phyloP scores from a whole-genome alignment of 2,888 invertebrate genomes.

The Hoplodrina blanda region DNA sequence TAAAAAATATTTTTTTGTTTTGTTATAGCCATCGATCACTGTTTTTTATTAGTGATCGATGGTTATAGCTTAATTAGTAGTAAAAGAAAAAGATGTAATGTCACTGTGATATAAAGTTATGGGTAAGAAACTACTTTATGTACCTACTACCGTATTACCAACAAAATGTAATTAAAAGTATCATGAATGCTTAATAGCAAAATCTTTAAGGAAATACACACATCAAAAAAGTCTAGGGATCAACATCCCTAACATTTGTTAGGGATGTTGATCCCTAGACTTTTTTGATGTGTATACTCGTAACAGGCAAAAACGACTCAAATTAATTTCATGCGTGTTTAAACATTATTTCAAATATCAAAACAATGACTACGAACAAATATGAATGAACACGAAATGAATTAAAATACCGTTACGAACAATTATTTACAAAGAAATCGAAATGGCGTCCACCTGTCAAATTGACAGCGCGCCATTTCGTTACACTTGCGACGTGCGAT shows the following conservation, averaged over 20 bases:
- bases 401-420: slow-evolving; percentile 27
- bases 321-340: slow-evolving; percentile 10
- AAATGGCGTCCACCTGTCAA: slow-evolving; percentile 60
- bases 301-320: not conserved
- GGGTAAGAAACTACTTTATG: too few species aligned
- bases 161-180: not conserved
- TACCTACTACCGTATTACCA: too few species aligned
- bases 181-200: not conserved
- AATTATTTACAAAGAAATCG: slow-evolving; percentile 36
- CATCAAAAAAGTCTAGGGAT: too few species aligned
- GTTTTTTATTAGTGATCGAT: too few species aligned
- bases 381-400: slow-evolving; percentile 18
- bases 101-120: not conserved
- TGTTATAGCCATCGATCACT: too few species aligned
- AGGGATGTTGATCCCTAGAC: too few species aligned
- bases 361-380: slow-evolving; percentile 29
- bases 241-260: too few species aligned
- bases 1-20: too few species aligned
- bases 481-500: slow-evolving; percentile 50
- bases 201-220: not conserved
- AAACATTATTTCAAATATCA: slow-evolving; percentile 5
- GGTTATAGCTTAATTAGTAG: too few species aligned
- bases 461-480: slow-evolving; percentile 59
- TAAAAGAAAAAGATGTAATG: too few species aligned
- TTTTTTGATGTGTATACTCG: too few species aligned